Percentiles rank a stretch among this genome's conserved stretches.
These are phyloP conservation scores for Baccha elongata DNA, from an alignment of 2,888 invertebrate genomes.

Conservation along the genomic window DNA sequence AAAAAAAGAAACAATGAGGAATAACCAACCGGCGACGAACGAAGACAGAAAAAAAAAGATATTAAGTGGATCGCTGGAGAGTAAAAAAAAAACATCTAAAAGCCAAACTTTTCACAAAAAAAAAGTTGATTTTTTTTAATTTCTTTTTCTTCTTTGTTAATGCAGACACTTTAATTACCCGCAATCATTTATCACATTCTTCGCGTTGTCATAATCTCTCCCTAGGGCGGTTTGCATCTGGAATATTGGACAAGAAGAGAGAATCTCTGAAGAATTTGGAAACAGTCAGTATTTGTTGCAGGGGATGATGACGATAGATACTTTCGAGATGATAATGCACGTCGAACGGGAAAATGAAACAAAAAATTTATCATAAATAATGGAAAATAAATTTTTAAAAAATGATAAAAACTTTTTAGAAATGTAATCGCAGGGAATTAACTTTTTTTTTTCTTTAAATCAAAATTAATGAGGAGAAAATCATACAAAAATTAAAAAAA, in stretches of 20 bases:
- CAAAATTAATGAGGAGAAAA: slow-evolving; percentile 62
- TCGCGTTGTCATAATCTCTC: slow-evolving; percentile 70
- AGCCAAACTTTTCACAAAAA: slow-evolving; percentile 54
- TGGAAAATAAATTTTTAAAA: slow-evolving; percentile 61
- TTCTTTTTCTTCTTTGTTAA: slow-evolving; percentile 56
- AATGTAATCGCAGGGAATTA: slow-evolving; percentile 46
- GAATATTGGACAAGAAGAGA: slow-evolving; percentile 25
- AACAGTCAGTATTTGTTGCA: slow-evolving; percentile 18
- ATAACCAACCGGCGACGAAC: slow-evolving; percentile 44
- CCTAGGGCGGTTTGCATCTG: slow-evolving; percentile 57
- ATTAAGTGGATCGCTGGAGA: slow-evolving; percentile 52
- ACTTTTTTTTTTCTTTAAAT: slow-evolving; percentile 52
- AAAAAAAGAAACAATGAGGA: slow-evolving; percentile 35
- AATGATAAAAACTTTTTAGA: slow-evolving; percentile 22
- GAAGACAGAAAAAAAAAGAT: slow-evolving; percentile 27
- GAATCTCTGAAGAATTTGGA: slow-evolving; percentile 18
- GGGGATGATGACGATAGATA: slow-evolving; percentile 16
- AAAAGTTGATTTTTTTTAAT: slow-evolving; percentile 42
- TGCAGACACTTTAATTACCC: slow-evolving; percentile 75
- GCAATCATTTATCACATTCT: slow-evolving; percentile 75
- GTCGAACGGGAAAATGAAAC: slow-evolving; percentile 33
- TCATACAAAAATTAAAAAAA: slow-evolving; percentile 27
- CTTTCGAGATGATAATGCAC: slow-evolving; percentile 32
- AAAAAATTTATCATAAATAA: slow-evolving; percentile 54
- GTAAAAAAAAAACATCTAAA: slow-evolving; percentile 29